These are phyloP conservation scores for Trochalopteron elliotii DNA, from an alignment of 2,113 vertebrate species.

Conservation along the genomic window DNA sequence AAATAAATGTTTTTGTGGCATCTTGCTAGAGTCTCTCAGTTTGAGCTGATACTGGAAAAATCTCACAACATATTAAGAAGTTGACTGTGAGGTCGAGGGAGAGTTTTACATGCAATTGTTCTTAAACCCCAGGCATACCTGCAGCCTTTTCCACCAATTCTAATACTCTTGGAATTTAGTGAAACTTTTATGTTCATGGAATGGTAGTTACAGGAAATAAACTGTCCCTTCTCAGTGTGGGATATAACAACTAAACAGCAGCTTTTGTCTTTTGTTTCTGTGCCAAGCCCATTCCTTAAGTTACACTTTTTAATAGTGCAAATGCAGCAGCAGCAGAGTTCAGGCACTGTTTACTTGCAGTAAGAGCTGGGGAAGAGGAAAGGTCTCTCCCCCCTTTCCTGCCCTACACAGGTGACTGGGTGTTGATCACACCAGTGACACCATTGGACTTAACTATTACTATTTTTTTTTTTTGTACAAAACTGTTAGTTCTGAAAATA, in stretches of 20 bases:
- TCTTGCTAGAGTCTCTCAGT: not conserved
- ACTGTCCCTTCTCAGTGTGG: not conserved
- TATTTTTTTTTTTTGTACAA: too few relatives aligned
- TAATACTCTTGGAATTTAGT: not conserved
- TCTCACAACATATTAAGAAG: not conserved
- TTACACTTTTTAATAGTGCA: not conserved
- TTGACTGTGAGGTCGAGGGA: not conserved
- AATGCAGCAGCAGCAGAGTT: not conserved
- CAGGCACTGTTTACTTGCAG: not conserved
- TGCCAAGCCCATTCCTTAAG: not conserved
- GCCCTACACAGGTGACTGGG: too few relatives aligned
- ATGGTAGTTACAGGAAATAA: not conserved
- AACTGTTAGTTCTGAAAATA: not conserved
- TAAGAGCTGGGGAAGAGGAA: not conserved
- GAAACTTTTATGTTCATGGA: not conserved
- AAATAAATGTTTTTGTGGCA: not conserved
- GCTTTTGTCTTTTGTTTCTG: not conserved
- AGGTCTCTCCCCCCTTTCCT: not conserved
- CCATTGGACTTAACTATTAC: rapidly evolving
- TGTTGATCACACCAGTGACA: not conserved
- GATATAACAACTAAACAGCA: not conserved
- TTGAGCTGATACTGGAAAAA: not conserved
- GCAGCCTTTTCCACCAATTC: not conserved
- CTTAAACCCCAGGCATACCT: not conserved
- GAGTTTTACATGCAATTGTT: not conserved